A percentile compares a stretch with the other conserved stretches of the same genome.
Conservation (phyloP, 92 coral and sea anemone genomes). For the Epizoanthus rinbou region DNA sequence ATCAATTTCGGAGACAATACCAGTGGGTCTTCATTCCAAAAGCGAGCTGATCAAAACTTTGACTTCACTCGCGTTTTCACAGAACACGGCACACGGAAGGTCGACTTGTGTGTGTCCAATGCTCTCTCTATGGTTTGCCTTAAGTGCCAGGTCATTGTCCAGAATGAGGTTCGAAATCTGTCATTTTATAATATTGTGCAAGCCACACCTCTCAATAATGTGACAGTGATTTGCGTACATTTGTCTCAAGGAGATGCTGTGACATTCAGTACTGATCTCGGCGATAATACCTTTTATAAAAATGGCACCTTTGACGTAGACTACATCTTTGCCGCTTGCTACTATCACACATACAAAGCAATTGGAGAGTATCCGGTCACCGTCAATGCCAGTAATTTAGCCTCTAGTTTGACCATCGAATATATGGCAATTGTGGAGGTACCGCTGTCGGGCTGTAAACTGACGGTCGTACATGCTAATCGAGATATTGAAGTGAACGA, state of each 20-base stretch:
- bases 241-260: conserved; percentile 70
- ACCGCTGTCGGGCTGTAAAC: conserved; percentile 54
- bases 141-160: conserved; percentile 65
- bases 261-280: conserved; percentile 61
- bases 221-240: conserved; percentile 55
- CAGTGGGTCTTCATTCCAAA: conserved; percentile 29
- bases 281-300: conserved; percentile 56
- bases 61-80: conserved; percentile 45
- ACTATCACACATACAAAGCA: conserved; percentile 57
- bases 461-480: conserved; percentile 62
- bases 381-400: conserved; percentile 70
- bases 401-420: conserved; percentile 63
- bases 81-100: conserved; percentile 36
- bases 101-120: conserved; percentile 63
- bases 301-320: conserved; percentile 80
- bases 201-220: conserved; percentile 61
- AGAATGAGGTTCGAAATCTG: conserved; percentile 55
- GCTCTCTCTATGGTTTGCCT: conserved; percentile 53
- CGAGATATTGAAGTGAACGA: conserved; percentile 95
- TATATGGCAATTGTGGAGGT: conserved; percentile 72
- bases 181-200: conserved; percentile 49
- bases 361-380: conserved; percentile 75
- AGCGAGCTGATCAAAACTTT: conserved; percentile 33
- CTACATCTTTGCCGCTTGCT: conserved; percentile 61
- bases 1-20: conserved; percentile 50